phyloP scores from a whole-genome alignment of 2,888 invertebrate species.

The Hydrotaea diabolus region DNA sequence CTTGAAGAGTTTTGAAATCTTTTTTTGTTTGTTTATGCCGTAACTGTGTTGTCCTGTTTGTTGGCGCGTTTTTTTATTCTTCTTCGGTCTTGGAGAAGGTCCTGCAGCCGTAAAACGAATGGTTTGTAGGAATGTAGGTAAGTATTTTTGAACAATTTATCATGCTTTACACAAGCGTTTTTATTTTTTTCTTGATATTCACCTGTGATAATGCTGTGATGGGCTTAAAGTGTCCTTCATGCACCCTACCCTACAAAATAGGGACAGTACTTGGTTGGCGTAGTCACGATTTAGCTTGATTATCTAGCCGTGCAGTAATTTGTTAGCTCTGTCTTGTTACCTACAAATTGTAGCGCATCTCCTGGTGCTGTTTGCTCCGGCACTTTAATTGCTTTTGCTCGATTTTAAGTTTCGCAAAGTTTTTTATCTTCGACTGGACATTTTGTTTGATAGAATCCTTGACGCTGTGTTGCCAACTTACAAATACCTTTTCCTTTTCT shows the following conservation, averaged over 20 bases:
- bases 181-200: neutral
- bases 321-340: neutral
- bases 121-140: neutral
- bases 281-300: neutral
- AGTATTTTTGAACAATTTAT: conserved; percentile 11
- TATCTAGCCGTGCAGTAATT: neutral
- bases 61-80: neutral
- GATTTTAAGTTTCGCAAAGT: neutral
- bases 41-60: neutral
- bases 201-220: neutral
- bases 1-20: conserved; percentile 29
- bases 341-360: neutral
- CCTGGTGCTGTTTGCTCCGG: neutral
- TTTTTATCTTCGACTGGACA: conserved; percentile 4
- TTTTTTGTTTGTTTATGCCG: neutral
- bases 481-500: neutral
- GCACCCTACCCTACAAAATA: neutral
- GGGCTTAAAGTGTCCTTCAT: neutral
- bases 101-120: neutral
- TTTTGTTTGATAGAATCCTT: neutral
- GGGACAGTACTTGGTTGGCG: too few relatives aligned
- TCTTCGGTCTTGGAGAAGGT: neutral
- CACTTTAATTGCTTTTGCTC: neutral
- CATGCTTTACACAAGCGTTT: neutral
- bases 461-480: neutral